Percentiles rank a stretch among this genome's conserved stretches.
These are phyloP conservation scores for Leucozona laternaria DNA, from an alignment of 2,888 invertebrate species.

Conservation along the genomic window DNA sequence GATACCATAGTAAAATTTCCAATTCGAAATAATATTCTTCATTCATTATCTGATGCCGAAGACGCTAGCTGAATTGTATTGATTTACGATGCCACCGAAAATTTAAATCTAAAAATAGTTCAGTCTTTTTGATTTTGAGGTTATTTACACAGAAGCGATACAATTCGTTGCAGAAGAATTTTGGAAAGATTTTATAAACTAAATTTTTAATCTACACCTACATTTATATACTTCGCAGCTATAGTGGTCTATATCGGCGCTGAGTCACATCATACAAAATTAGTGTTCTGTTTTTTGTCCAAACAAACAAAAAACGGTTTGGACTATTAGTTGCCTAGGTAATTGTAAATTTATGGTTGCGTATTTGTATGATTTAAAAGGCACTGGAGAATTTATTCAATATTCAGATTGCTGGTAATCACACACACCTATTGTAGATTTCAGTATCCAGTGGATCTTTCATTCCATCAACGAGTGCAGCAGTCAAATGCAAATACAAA, in stretches of 20 bases:
- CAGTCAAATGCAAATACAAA: too few relatives aligned
- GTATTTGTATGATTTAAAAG: not conserved
- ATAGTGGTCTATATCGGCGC: not conserved
- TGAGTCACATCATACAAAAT: not conserved
- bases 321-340: not conserved
- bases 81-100: conserved; percentile 10
- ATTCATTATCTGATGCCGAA: not conserved
- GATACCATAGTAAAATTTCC: not conserved
- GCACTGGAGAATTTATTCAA: not conserved
- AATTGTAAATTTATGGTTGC: not conserved
- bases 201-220: not conserved
- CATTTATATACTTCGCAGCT: not conserved
- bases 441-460: too few relatives aligned
- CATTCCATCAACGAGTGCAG: too few relatives aligned
- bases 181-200: not conserved
- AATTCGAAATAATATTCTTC: not conserved
- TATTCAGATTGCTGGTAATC: too few relatives aligned
- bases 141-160: not conserved
- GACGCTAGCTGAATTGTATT: conserved; percentile 10
- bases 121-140: not conserved
- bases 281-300: not conserved
- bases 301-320: not conserved
- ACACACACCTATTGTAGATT: too few relatives aligned
- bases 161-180: not conserved
- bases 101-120: conserved; percentile 14